Evolutionary conservation across 1,140 invertebrate species (phyloP).

Genomic region (Venturia canescens): DNA sequence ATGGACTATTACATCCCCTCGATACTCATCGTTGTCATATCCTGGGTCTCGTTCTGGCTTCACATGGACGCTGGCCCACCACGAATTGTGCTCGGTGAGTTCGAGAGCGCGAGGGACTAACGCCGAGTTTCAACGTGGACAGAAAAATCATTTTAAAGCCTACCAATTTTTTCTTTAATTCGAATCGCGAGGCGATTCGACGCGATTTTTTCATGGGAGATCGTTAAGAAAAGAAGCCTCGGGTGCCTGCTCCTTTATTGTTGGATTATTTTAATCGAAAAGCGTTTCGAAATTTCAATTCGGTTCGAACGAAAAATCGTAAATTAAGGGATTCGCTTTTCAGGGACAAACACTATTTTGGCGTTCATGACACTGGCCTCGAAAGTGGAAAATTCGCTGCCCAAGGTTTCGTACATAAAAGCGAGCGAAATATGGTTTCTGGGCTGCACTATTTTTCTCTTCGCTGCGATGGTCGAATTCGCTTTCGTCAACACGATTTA

Average conservation of each 20-base stretch:
- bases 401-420: slow-evolving; percentile 94
- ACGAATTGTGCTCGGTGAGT: slow-evolving; percentile 84
- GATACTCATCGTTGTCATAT: slow-evolving; percentile 91
- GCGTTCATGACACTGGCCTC: slow-evolving; percentile 92
- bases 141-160: neutral
- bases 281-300: neutral
- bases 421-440: slow-evolving; percentile 93
- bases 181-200: too few relatives aligned
- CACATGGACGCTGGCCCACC: slow-evolving; percentile 91
- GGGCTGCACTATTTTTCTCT: slow-evolving; percentile 90
- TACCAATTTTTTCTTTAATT: too few relatives aligned
- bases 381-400: slow-evolving; percentile 88
- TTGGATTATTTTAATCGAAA: too few relatives aligned
- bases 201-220: too few relatives aligned
- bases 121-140: slow-evolving; percentile 43
- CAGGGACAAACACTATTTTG: slow-evolving; percentile 90
- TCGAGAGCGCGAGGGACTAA: neutral
- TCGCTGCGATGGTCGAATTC: slow-evolving; percentile 91
- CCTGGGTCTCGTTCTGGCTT: slow-evolving; percentile 94
- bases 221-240: too few relatives aligned
- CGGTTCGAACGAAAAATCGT: too few relatives aligned
- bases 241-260: too few relatives aligned
- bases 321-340: too few relatives aligned
- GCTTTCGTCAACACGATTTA: slow-evolving; percentile 94
- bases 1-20: slow-evolving; percentile 95